phyloP scores from a whole-genome alignment of 2,113 vertebrate genomes.

The Thunnus thynnus region DNA sequence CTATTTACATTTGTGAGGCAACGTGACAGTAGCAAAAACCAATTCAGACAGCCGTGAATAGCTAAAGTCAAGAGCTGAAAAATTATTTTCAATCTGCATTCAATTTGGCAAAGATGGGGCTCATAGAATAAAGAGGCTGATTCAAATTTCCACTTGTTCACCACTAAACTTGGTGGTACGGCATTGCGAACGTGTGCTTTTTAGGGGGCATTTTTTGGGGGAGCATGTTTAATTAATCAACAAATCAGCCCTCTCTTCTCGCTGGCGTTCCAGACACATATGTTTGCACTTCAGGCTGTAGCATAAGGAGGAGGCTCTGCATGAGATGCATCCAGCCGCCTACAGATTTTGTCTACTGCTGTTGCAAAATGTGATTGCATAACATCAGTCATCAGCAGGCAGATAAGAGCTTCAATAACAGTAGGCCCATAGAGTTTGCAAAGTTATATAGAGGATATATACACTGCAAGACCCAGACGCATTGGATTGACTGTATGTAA shows the following conservation, averaged over 20 bases:
- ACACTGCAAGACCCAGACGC: constrained; percentile 56
- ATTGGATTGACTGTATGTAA: constrained; percentile 58
- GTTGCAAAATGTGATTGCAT: constrained; percentile 87
- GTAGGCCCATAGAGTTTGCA: constrained; percentile 45
- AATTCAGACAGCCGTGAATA: constrained; percentile 91
- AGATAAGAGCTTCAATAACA: constrained; percentile 58
- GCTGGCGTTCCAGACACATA: constrained; percentile 91
- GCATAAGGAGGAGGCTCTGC: constrained; percentile 92
- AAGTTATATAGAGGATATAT: constrained; percentile 49
- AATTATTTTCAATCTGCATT: constrained; percentile 99
- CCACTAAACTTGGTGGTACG: constrained; percentile 93
- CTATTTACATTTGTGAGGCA: constrained; percentile 92
- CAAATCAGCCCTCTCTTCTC: constrained; percentile 92
- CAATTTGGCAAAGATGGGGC: constrained; percentile 97
- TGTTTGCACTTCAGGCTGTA: constrained; percentile 94
- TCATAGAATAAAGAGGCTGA: constrained; percentile 94
- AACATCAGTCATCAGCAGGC: constrained; percentile 70
- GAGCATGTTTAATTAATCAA: constrained; percentile 93
- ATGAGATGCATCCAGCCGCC: constrained; percentile 90
- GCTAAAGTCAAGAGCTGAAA: constrained; percentile 97
- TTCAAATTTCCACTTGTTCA: constrained; percentile 96
- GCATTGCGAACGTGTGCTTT: constrained; percentile 90
- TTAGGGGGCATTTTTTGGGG: constrained; percentile 60
- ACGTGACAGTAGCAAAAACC: constrained; percentile 84
- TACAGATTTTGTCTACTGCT: constrained; percentile 90